Conservation (phyloP, 1,140 invertebrate species). For the Zelostemma sp. region DNA sequence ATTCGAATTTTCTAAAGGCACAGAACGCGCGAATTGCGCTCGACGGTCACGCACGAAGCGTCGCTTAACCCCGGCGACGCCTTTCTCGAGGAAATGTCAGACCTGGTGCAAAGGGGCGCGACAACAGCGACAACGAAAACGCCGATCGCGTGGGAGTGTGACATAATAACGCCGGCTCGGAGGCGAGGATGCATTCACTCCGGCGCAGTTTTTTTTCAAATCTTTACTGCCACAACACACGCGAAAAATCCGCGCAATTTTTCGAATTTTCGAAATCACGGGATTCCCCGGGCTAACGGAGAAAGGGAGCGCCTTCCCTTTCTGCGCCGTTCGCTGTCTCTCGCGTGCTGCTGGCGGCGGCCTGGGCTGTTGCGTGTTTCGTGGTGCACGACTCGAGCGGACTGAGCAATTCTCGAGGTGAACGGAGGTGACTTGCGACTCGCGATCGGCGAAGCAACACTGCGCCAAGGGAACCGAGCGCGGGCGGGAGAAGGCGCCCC, state of each 20-base stretch:
- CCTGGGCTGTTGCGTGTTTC: conserved; percentile 50
- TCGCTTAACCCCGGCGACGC: conserved; percentile 15
- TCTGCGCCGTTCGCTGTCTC: conserved; percentile 11
- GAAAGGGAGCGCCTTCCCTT: conserved; percentile 20
- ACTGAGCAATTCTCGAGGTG: conserved; percentile 59
- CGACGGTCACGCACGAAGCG: conserved; percentile 27
- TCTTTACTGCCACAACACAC: neutral
- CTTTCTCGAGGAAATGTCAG: conserved; percentile 54
- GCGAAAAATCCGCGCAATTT: neutral
- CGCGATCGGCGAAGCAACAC: conserved; percentile 51
- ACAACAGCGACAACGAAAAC: conserved; percentile 28
- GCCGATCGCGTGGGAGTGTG: conserved; percentile 62
- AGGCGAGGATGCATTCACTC: conserved; percentile 6
- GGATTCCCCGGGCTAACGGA: neutral
- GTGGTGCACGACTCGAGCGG: conserved; percentile 55
- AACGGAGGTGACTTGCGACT: conserved; percentile 68
- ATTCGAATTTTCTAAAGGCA: neutral
- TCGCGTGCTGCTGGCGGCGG: conserved; percentile 41
- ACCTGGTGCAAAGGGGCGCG: conserved; percentile 36
- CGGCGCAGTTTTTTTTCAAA: neutral
- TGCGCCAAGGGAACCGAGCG: conserved; percentile 32
- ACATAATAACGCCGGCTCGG: conserved; percentile 54
- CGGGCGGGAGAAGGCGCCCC: conserved; percentile 57
- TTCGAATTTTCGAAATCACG: neutral
- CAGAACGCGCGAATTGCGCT: neutral